Evolutionary conservation across 2,113 vertebrate species (phyloP), one percentile per base, ranked within the genome.

Genomic region (Xiphophorus maculatus): DNA sequence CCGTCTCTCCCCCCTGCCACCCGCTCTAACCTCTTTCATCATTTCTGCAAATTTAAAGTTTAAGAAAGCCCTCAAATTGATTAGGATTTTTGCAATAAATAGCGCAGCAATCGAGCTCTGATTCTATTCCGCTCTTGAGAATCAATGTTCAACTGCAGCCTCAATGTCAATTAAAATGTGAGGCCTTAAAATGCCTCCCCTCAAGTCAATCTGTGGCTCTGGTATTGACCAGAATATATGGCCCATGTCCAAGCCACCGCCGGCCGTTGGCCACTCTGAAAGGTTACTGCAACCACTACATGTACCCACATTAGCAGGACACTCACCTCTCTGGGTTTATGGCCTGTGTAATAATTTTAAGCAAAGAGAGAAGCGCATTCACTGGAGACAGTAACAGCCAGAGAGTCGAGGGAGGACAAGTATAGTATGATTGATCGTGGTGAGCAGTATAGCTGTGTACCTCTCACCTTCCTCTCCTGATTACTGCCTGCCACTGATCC

Each of bases 311-410:
- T 93, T 93, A 93, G 91, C 86, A 93, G 87, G 86, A 89, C 87
- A 79, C 89, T 87, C 90, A 90, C 86, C 87, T 87, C 87, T 89
- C 87, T 73, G 86, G 87, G 93, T 93, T 94, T 93, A 93, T 92
- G 90, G 92, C 73, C 87, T 92, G 92, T 90, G 87, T 92, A 91
- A 92, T 92, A 90, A 93, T 94, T 93, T 92, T 89, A 91, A 93
- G 89, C 90, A 91, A 92, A 93, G 90, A 91, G 91, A 92, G 87
- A 87, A 84, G 90, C 74, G 84, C 90, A 87, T 91, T 84, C 90
- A 89, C 87, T 82, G 86, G 91, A 92, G 91, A 92, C 91, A 86
- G 90, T 90, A 92, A 90, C 92, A 88, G 87, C 80, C 78, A 72
- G 88, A 61, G 86, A 90, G 87, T 88, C 77, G 85, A 89, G 88